phyloP scores from a whole-genome alignment of 2,888 invertebrate genomes.

The Spisula solida region DNA sequence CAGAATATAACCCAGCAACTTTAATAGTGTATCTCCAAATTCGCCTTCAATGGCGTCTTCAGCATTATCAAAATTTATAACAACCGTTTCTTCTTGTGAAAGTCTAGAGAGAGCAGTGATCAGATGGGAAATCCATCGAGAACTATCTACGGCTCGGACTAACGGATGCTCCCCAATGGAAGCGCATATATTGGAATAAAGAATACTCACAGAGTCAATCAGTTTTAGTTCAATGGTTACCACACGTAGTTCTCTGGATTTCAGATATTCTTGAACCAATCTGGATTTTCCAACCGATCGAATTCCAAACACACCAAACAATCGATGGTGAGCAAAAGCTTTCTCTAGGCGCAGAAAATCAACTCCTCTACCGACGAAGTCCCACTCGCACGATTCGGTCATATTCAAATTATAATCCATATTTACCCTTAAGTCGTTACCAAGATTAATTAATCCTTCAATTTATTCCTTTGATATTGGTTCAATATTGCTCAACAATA shows the following conservation, averaged over 20 bases:
- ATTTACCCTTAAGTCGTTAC: not conserved
- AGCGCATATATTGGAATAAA: constrained; percentile 55
- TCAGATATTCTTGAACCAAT: constrained; percentile 62
- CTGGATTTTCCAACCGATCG: constrained; percentile 73
- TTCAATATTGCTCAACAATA: too few relatives aligned
- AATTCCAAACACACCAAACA: constrained; percentile 73
- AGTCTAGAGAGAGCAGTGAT: not conserved
- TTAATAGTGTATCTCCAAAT: constrained; percentile 54
- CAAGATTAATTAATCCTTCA: not conserved
- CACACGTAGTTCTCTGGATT: not conserved
- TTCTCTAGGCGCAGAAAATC: constrained; percentile 51
- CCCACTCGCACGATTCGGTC: constrained; percentile 18
- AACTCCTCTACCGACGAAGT: constrained; percentile 65
- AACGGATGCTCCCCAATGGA: constrained; percentile 45
- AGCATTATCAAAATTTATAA: constrained; percentile 74
- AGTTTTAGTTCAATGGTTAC: constrained; percentile 27
- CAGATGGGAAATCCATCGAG: constrained; percentile 18
- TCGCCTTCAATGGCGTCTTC: constrained; percentile 69
- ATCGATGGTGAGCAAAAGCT: constrained; percentile 57
- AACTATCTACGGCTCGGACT: constrained; percentile 11
- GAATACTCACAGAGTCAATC: not conserved
- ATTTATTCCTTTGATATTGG: not conserved
- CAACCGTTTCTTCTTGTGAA: constrained; percentile 24
- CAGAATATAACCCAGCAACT: constrained; percentile 45
- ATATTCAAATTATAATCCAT: constrained; percentile 22